These are phyloP conservation scores for Zapornia atra DNA, from an alignment of 2,113 vertebrate species.

Conservation along the genomic window DNA sequence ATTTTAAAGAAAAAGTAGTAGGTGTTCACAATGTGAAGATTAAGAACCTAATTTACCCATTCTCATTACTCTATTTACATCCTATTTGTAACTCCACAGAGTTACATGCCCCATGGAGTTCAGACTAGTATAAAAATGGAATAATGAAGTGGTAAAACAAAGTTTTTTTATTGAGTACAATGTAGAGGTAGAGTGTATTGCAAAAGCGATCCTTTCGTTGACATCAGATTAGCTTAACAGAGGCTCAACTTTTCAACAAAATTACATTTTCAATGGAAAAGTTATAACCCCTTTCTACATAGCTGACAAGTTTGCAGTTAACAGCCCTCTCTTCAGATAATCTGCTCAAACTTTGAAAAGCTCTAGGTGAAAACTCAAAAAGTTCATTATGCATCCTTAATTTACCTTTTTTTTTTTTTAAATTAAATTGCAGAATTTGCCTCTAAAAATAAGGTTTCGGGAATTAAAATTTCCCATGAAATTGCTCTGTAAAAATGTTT, in stretches of 20 bases:
- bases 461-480: background rate
- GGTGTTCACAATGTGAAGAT: constrained; percentile 3
- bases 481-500: background rate
- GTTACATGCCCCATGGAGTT: background rate
- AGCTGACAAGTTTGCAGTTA: background rate
- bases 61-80: constrained; percentile 17
- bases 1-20: background rate
- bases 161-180: background rate
- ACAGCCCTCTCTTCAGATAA: background rate
- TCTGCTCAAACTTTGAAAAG: background rate
- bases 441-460: background rate
- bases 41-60: constrained; percentile 23
- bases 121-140: background rate
- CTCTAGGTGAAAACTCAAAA: background rate
- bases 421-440: background rate
- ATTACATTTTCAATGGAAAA: background rate
- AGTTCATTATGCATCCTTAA: background rate
- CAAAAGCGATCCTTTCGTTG: background rate
- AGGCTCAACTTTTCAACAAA: background rate
- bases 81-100: background rate
- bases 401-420: background rate
- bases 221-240: background rate
- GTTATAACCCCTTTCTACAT: background rate
- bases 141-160: background rate
- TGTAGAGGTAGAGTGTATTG: background rate